Evolutionary conservation across 2,797 vertebrate genomes (phyloP).

Genomic region (Euphonia xanthogaster): DNA sequence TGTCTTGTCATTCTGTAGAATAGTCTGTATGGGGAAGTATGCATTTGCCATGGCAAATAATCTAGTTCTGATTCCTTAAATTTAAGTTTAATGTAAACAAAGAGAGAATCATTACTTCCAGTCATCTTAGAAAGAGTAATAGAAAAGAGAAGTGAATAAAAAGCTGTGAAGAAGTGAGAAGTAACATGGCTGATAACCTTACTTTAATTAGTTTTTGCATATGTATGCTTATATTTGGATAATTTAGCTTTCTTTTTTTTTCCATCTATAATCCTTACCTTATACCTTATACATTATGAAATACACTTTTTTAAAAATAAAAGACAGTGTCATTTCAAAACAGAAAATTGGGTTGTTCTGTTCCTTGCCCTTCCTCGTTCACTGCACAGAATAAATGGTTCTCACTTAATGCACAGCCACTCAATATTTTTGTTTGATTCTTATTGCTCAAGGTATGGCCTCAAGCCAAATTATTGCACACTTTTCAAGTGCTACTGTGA

Average conservation of each 20-base stretch:
- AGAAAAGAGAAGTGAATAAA: neutral
- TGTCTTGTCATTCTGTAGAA: neutral
- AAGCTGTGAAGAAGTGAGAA: neutral
- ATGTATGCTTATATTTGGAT: neutral
- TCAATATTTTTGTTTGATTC: constrained; percentile 20
- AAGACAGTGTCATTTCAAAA: neutral
- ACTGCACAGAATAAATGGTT: neutral
- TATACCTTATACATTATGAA: neutral
- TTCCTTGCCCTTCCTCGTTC: neutral
- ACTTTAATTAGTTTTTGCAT: neutral
- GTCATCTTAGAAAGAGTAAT: neutral
- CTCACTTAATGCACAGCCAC: neutral
- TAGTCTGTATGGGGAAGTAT: neutral
- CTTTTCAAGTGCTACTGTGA: neutral
- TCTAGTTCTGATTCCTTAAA: neutral
- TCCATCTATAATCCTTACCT: neutral
- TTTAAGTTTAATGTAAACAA: neutral
- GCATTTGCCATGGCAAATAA: neutral
- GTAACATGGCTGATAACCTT: neutral
- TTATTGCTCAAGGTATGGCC: neutral
- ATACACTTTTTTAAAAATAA: neutral
- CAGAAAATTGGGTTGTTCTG: neutral
- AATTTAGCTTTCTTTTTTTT: neutral
- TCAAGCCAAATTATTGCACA: neutral
- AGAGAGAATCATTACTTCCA: neutral